Conservation (phyloP, 2,797 vertebrate species). For the Moxostoma hubbsi region DNA sequence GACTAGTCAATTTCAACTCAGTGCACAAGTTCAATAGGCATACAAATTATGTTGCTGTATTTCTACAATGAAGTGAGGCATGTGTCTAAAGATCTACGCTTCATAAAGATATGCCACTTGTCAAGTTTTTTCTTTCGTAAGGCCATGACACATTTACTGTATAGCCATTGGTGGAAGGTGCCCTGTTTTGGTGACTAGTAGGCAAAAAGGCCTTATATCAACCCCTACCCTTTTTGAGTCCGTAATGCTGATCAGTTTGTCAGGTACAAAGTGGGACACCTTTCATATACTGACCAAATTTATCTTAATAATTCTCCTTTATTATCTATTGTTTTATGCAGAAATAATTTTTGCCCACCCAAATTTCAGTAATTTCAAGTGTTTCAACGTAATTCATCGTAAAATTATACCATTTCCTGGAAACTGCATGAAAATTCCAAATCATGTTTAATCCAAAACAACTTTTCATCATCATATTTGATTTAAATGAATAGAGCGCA, state of each 20-base stretch:
- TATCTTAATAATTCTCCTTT: neutral
- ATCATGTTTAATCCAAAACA: neutral
- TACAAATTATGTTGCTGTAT: conserved; percentile 34
- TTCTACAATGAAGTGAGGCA: conserved; percentile 17
- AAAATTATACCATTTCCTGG: neutral
- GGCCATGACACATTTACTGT: neutral
- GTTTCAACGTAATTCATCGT: conserved; percentile 6
- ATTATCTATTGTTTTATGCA: conserved; percentile 51
- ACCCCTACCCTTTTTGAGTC: too few species aligned
- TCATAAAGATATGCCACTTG: conserved; percentile 31
- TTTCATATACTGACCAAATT: neutral
- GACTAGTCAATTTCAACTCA: conserved; percentile 50
- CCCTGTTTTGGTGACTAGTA: too few species aligned
- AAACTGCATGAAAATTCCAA: conserved; percentile 10
- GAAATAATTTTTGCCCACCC: neutral
- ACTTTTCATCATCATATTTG: neutral
- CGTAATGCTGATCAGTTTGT: too few species aligned
- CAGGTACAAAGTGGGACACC: too few species aligned
- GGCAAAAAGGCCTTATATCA: too few species aligned
- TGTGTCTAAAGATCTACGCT: conserved; percentile 16
- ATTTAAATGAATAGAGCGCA: conserved; percentile 57
- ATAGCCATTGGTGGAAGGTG: too few species aligned
- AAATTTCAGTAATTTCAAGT: conserved; percentile 52
- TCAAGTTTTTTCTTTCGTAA: conserved; percentile 32
- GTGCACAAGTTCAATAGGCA: conserved; percentile 51